Conservation (phyloP, 2,113 vertebrate species). For the Ibidorhyncha struthersii region DNA sequence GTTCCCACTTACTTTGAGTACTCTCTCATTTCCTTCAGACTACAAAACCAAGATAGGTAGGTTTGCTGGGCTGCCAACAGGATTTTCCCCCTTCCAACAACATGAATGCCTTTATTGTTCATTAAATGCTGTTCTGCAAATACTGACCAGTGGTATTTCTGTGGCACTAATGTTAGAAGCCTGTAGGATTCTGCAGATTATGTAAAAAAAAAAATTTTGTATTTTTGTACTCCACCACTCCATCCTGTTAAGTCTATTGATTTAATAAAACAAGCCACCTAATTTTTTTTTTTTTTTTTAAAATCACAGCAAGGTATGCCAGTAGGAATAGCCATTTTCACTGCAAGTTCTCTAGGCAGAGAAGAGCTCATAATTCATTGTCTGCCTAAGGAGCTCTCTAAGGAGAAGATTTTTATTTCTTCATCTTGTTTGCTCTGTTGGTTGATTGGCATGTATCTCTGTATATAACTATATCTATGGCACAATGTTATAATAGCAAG, state of each 20-base stretch:
- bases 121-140: neutral
- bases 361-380: conserved; percentile 39
- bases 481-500: conserved; percentile 70
- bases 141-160: neutral
- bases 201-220: neutral
- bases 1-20: neutral
- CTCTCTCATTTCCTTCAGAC: neutral
- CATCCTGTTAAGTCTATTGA: neutral
- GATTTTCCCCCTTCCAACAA: neutral
- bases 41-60: neutral
- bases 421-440: conserved; percentile 52
- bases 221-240: neutral
- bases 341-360: neutral
- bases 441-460: conserved; percentile 63
- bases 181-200: neutral
- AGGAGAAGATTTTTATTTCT: conserved; percentile 40
- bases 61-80: neutral
- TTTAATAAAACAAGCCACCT: neutral
- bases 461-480: conserved; percentile 68
- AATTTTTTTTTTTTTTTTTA: neutral
- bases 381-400: conserved; percentile 40
- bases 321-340: conserved; percentile 3
- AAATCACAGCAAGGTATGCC: neutral
- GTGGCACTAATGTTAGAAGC: neutral
- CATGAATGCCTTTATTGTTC: neutral